Evolutionary conservation across 2,797 vertebrate genomes (phyloP).

Genomic region (Tokudaia muenninki): DNA sequence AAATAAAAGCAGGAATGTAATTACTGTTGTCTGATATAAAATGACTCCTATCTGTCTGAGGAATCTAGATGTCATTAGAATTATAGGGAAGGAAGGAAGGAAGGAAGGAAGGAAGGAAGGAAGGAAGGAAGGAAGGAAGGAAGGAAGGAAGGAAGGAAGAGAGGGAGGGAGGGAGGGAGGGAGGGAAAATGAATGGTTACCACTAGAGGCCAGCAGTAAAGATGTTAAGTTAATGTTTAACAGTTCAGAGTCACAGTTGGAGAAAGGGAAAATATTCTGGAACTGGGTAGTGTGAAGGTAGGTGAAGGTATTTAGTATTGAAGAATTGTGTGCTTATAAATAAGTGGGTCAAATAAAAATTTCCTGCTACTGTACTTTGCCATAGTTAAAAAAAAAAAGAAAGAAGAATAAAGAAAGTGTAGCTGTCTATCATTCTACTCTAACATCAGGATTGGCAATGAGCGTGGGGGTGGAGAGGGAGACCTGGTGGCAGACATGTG

Average conservation of each 20-base stretch:
- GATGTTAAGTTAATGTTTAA: background rate
- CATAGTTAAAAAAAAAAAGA: background rate
- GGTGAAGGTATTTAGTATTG: background rate
- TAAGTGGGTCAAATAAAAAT: background rate
- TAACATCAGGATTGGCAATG: background rate
- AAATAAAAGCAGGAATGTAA: background rate
- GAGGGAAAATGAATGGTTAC: background rate
- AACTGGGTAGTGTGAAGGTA: background rate
- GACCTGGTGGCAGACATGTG: background rate
- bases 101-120: background rate
- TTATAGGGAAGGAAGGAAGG: background rate
- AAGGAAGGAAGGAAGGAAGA: too few species aligned
- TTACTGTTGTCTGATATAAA: background rate
- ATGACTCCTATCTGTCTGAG: background rate
- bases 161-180: background rate
- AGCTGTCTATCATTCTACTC: background rate
- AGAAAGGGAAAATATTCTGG: background rate
- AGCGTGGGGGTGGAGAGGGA: rapidly evolving
- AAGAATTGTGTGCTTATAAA: background rate
- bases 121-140: too few species aligned
- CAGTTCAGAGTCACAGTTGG: background rate
- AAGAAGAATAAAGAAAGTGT: background rate
- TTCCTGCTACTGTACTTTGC: background rate
- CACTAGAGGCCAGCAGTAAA: background rate
- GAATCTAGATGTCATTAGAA: background rate